These are phyloP conservation scores for Oryzias sinensis DNA, from an alignment of 2,797 vertebrate genomes.

Conservation along the genomic window DNA sequence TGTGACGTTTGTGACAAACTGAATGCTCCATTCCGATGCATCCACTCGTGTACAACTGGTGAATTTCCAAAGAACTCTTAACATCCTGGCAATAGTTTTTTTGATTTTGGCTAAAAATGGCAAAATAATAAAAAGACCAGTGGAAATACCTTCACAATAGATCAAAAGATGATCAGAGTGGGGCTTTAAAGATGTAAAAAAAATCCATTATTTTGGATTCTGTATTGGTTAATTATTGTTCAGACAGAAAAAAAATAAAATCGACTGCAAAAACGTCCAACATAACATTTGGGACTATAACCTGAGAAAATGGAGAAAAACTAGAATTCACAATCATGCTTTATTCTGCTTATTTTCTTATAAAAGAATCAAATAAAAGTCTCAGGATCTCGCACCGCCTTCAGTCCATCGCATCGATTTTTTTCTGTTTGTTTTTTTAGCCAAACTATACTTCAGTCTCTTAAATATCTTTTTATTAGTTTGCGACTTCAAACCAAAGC, in stretches of 20 bases:
- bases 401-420: slow-evolving; percentile 47
- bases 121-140: too few species aligned
- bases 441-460: slow-evolving; percentile 77
- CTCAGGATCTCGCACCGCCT: slow-evolving; percentile 64
- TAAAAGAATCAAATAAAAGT: slow-evolving; percentile 79
- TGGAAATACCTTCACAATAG: too few species aligned
- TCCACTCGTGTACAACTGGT: too few species aligned
- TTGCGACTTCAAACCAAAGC: slow-evolving; percentile 83
- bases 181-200: neutral
- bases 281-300: neutral
- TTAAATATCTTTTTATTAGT: slow-evolving; percentile 84
- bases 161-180: too few species aligned
- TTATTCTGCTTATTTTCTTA: slow-evolving; percentile 82
- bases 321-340: slow-evolving; percentile 82
- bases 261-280: neutral
- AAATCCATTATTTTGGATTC: neutral
- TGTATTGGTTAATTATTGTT: neutral
- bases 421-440: slow-evolving; percentile 56
- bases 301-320: slow-evolving; percentile 18
- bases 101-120: too few species aligned
- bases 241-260: neutral
- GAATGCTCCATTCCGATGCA: too few species aligned
- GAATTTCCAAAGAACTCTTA: too few species aligned
- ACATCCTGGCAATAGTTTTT: too few species aligned
- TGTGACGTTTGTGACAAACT: too few species aligned